Base-by-base conservation (phyloP, 2,113 vertebrate species). In the Gambusia holbrooki region DNA sequence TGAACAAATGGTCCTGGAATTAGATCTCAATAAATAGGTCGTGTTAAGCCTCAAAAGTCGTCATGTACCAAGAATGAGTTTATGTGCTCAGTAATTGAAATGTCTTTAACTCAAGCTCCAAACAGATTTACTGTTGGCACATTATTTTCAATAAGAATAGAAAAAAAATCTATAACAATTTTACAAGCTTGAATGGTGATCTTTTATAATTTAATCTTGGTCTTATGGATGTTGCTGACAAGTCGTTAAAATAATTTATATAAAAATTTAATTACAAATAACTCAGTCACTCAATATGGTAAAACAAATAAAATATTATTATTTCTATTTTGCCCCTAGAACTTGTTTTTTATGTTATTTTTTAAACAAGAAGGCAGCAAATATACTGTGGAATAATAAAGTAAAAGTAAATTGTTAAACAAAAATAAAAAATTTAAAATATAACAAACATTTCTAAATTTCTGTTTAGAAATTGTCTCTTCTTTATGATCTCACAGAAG, bases 1-100 rank as follows among this genome's bases (percentile, higher is more conserved):
- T 71, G 48, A 81, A 75, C 76, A 68, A 74, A 87, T 58, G 66
- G 70, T 65, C 58, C 10, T 64, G 33, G 66, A 80, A 62, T 66
- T n/a, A 32, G 45, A 83, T 60, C 67, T 80, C 37, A 71, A 62
- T 65, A 71, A 74, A 79, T 35, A 54, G 54, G 62, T 67, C 29
- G 35, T n/a, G 54, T 72, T 27, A 8, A n/a, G 60, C 37, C 28
- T 62, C 17, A 37, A 51, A 32, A 60, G 32, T 33, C 25, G 51
- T 35, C n/a, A 25, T 48, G 71, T 63, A 45, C 12, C 40, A 45
- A 48, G 32, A 42, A 30, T 62, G 28, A 45, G 61, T 11, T 64
- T n/a, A 27, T 60, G 27, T 70, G 48, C 17, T 32, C n/a, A 10
- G 61, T 73, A 73, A 61, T 69, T 69, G 58, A 74, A 75, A 68